These are phyloP conservation scores for Tachina grossa DNA, from an alignment of 2,888 invertebrate genomes.

Conservation along the genomic window DNA sequence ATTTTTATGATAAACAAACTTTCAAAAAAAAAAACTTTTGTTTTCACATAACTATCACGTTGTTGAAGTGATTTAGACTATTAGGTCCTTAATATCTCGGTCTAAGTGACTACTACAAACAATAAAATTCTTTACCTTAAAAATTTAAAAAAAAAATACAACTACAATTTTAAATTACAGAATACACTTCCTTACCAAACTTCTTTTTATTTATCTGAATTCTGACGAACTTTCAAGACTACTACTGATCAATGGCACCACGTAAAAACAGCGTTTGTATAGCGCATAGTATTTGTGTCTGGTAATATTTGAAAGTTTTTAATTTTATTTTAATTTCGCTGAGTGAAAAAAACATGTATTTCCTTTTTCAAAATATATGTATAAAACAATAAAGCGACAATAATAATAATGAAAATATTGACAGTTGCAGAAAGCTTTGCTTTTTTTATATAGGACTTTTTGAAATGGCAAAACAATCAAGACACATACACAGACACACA, in stretches of 20 bases:
- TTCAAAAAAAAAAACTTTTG: no score
- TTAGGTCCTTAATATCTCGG: no score
- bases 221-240: neutral
- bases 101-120: no score
- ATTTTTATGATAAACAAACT: no score
- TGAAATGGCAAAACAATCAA: conserved; percentile 35
- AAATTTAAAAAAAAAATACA: no score
- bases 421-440: conserved; percentile 67
- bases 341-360: conserved; percentile 62
- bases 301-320: conserved; percentile 26
- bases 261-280: neutral
- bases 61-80: no score
- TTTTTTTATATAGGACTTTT: conserved; percentile 41
- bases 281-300: neutral
- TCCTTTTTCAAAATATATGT: conserved; percentile 55
- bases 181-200: no score
- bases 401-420: conserved; percentile 60
- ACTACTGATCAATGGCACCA: neutral
- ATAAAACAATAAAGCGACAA: conserved; percentile 49
- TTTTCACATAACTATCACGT: no score
- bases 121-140: no score
- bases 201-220: no score
- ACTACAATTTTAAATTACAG: no score
- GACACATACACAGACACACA: neutral
- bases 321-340: conserved; percentile 39